Evolutionary conservation across 2,888 invertebrate species (phyloP).

Genomic region (Cosmia pyralina): DNA sequence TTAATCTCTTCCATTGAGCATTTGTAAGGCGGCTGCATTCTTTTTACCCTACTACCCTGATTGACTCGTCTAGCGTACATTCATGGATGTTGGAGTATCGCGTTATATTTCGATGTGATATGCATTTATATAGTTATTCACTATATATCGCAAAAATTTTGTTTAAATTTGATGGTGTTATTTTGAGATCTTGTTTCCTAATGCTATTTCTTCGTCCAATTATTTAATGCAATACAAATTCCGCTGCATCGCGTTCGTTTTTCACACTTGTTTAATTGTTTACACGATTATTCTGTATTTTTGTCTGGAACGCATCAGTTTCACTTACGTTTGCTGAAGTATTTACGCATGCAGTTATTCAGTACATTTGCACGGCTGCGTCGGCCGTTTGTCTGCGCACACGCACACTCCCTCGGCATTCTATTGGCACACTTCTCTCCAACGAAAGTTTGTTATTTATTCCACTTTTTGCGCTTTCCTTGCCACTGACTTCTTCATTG

Average conservation of each 20-base stretch:
- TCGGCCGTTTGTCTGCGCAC: constrained; percentile 64
- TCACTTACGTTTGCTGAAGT: constrained; percentile 76
- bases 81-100: constrained; percentile 33
- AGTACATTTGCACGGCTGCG: constrained; percentile 63
- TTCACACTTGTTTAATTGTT: constrained; percentile 40
- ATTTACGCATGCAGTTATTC: constrained; percentile 81
- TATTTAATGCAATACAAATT: constrained; percentile 11
- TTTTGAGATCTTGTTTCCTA: constrained; percentile 14
- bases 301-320: constrained; percentile 73
- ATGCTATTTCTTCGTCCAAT: constrained; percentile 19
- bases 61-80: constrained; percentile 66
- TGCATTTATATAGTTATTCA: constrained; percentile 1
- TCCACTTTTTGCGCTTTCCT: constrained; percentile 83
- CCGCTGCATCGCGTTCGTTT: constrained; percentile 5
- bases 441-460: constrained; percentile 86
- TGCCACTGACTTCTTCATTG: constrained; percentile 72
- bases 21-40: constrained; percentile 71
- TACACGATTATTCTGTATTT: constrained; percentile 43
- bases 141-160: background rate
- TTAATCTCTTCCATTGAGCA: constrained; percentile 83
- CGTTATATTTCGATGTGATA: constrained; percentile 28
- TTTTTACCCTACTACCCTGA: constrained; percentile 70
- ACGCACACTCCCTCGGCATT: constrained; percentile 78
- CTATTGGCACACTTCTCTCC: constrained; percentile 83
- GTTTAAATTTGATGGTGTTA: background rate